These are phyloP conservation scores for Lepidochrysops patricia DNA, from an alignment of 2,888 invertebrate species.

Conservation along the genomic window DNA sequence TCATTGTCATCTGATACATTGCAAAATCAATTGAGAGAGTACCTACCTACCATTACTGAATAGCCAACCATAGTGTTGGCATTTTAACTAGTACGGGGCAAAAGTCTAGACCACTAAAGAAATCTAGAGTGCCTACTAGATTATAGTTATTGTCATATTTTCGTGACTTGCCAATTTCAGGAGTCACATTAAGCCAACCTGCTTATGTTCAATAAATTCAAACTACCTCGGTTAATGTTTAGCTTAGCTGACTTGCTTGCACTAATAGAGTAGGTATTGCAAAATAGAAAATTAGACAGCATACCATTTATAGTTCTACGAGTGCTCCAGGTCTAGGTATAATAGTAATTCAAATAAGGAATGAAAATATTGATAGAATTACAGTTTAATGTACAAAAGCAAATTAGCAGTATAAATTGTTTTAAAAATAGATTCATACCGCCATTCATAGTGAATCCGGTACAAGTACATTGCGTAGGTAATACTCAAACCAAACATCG, in stretches of 20 bases:
- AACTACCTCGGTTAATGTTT: too few relatives aligned
- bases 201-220: too few relatives aligned
- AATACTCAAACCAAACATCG: neutral
- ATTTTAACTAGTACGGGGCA: too few relatives aligned
- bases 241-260: neutral
- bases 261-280: neutral
- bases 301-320: neutral
- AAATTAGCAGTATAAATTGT: conserved; percentile 13
- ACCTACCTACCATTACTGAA: too few relatives aligned
- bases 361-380: conserved; percentile 11
- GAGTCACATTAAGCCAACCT: too few relatives aligned
- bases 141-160: too few relatives aligned
- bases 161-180: too few relatives aligned
- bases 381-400: conserved; percentile 13
- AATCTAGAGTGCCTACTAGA: too few relatives aligned
- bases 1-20: too few relatives aligned
- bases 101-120: too few relatives aligned
- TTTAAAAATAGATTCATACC: neutral
- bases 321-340: neutral
- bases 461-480: conserved; percentile 12
- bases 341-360: conserved; percentile 5
- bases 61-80: too few relatives aligned
- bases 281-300: neutral
- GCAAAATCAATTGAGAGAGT: too few relatives aligned
- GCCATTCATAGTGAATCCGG: conserved; percentile 2